phyloP scores from a whole-genome alignment of 2,797 vertebrate genomes.

The Clarias fuscus region DNA sequence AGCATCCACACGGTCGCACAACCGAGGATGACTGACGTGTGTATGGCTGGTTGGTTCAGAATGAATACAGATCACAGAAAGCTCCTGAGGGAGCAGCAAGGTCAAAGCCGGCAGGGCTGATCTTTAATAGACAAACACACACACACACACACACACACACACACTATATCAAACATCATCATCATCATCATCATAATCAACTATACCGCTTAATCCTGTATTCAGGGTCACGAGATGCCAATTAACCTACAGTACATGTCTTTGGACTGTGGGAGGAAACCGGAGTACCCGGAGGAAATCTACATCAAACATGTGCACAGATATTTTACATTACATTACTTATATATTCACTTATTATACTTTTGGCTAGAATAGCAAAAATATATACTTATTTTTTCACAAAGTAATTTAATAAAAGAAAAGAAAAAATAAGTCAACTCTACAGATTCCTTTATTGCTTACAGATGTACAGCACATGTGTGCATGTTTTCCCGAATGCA shows the following conservation, averaged over 20 bases:
- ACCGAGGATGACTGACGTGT: background rate
- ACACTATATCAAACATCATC: background rate
- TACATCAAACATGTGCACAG: background rate
- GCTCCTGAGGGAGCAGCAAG: background rate
- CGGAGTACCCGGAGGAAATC: too few relatives aligned
- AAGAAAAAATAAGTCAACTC: background rate
- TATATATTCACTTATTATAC: background rate
- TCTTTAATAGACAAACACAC: background rate
- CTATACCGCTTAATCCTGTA: too few relatives aligned
- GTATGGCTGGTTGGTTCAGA: background rate
- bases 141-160: background rate
- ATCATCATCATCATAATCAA: too few relatives aligned
- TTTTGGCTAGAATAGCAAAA: background rate
- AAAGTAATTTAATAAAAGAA: too few relatives aligned
- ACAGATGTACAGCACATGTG: background rate
- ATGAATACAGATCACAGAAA: constrained; percentile 9
- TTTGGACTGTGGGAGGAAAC: too few relatives aligned
- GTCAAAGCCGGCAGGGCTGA: background rate
- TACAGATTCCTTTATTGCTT: background rate
- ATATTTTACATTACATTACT: background rate
- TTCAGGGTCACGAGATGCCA: too few relatives aligned
- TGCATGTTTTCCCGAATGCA: background rate
- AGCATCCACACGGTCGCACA: background rate
- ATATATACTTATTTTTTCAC: too few relatives aligned
- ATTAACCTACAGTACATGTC: too few relatives aligned